phyloP scores from a whole-genome alignment of 2,797 vertebrate species.

The Chromobotia macracanthus region DNA sequence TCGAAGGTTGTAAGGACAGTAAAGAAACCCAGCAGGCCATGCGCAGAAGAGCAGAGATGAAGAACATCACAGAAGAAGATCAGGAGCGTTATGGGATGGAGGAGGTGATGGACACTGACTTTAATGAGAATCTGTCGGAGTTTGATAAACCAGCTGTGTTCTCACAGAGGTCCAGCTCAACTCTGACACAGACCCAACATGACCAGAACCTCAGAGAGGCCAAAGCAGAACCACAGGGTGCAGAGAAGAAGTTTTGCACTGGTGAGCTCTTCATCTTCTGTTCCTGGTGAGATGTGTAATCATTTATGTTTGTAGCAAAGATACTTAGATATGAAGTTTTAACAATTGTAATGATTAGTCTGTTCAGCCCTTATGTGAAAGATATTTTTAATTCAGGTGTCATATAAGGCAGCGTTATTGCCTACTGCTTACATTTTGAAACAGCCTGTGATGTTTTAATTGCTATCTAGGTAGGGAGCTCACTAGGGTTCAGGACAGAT shows the following conservation, averaged over 20 bases:
- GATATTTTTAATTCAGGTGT: too few relatives aligned
- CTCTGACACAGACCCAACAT: too few relatives aligned
- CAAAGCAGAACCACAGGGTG: background rate
- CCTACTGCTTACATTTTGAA: background rate
- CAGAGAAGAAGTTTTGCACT: background rate
- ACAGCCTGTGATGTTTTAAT: background rate
- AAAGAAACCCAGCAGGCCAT: too few relatives aligned
- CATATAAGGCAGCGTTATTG: too few relatives aligned
- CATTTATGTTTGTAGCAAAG: background rate
- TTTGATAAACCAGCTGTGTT: background rate
- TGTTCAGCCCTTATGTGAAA: too few relatives aligned
- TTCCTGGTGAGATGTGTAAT: background rate
- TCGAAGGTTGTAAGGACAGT: background rate
- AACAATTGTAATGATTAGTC: too few relatives aligned
- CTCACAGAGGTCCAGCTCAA: too few relatives aligned
- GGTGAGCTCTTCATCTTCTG: background rate
- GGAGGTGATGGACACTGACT: background rate
- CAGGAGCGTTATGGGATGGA: background rate
- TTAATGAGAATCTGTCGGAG: background rate
- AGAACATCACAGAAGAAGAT: background rate
- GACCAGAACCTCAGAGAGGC: background rate
- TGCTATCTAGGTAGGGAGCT: background rate
- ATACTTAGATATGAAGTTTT: background rate
- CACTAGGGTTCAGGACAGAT: background rate
- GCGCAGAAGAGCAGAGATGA: background rate